These are phyloP conservation scores for Polydrusus tereticollis DNA, from an alignment of 2,888 invertebrate genomes.

Conservation along the genomic window DNA sequence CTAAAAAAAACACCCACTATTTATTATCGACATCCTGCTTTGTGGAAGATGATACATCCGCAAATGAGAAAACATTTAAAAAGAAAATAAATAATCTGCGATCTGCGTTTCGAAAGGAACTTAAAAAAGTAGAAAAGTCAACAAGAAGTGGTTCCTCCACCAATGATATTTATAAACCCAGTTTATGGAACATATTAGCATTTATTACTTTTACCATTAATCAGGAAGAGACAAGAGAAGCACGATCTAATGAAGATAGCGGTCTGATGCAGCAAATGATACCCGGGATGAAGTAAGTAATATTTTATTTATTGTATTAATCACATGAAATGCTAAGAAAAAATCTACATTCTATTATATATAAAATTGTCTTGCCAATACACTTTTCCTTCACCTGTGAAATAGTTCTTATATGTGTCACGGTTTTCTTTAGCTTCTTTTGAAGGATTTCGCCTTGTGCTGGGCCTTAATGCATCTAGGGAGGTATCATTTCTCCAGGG, in stretches of 20 bases:
- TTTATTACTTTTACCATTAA: conserved; percentile 40
- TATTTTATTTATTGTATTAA: background rate
- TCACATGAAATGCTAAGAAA: background rate
- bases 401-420: conserved; percentile 1
- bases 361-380: background rate
- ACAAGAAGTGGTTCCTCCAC: conserved; percentile 28
- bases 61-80: conserved; percentile 9
- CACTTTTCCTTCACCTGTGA: background rate
- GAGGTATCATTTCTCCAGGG: background rate
- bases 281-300: background rate
- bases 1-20: too few relatives aligned
- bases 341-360: background rate
- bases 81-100: conserved; percentile 51
- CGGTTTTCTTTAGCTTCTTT: background rate
- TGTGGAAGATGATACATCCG: background rate
- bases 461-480: background rate
- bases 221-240: conserved; percentile 7
- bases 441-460: background rate
- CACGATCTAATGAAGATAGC: background rate
- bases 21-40: too few relatives aligned
- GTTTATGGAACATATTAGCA: conserved; percentile 53
- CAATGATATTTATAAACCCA: conserved; percentile 51
- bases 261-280: background rate
- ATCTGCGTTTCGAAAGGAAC: conserved; percentile 49
- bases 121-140: conserved; percentile 46